Base-by-base conservation (phyloP, 2,888 invertebrate genomes). In the Ectobius pallidus region DNA sequence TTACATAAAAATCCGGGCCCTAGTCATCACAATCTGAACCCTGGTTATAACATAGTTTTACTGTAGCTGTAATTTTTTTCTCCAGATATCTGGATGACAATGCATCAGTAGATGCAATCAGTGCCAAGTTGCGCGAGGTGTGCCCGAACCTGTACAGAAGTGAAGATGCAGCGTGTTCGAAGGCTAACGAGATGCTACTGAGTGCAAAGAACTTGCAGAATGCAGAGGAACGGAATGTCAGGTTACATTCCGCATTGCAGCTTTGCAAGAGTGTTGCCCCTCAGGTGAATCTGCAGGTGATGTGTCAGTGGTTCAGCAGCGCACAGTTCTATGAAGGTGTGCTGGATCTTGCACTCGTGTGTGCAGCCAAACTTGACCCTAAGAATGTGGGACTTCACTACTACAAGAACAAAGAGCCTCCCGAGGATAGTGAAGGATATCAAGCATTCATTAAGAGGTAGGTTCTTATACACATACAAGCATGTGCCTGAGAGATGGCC, bases 91-190 rank as follows among this genome's bases (percentile, higher is more conserved):
- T 99, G 20, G 92, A 92, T 72, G 99, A 99, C 82, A 96, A 97
- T 81, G 97, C 98, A 0, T 95, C 95, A 1, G 95, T 97, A 1
- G 95, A 96, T 81, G 91, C 94, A 0, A 95, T 99, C 75, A 97
- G 96, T 74, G 86, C 89, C 27, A 92, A 92, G 80, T 84, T 99
- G 70, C 87, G 97, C 62, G 93, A 96, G 79, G 88, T 95, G 1
- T 99, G 99, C 80, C 99, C 99, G 0, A 92, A 93, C 78, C 86
- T 99, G 30, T 99, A 97, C 82, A 91, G 94, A 76, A 91, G 91
- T 79, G 98, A 99, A 85, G 99, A 99, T 84, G 98, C 97, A 3
- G 93, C 95, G 14, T 96, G 95, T 79, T 95, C 97, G 1, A 97
- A 97, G 91, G 95, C 95, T 0, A 95, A 95, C 78, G 97, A 97